Conservation (phyloP, 2,797 vertebrate species). For the Ptychobarbus kaznakovi region DNA sequence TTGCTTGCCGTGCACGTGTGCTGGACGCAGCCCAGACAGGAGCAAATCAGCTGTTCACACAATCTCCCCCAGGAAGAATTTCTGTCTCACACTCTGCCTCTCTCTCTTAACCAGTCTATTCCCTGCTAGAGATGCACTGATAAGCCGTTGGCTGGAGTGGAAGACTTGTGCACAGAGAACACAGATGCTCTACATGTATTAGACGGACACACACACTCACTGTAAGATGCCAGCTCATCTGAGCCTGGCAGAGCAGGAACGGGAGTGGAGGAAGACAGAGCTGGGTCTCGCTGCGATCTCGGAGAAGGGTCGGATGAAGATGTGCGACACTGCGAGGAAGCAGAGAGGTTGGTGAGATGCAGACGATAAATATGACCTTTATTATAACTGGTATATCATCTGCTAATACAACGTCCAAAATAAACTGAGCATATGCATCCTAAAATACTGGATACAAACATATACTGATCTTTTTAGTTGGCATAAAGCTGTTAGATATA, state of each 20-base stretch:
- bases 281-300: slow-evolving; percentile 26
- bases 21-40: slow-evolving; percentile 28
- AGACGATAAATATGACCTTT: neutral
- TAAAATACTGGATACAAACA: neutral
- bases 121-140: slow-evolving; percentile 63
- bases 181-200: slow-evolving; percentile 19
- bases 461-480: neutral
- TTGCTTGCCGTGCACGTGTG: slow-evolving; percentile 24
- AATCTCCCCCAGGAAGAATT: slow-evolving; percentile 15
- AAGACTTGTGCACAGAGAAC: slow-evolving; percentile 38
- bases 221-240: slow-evolving; percentile 55
- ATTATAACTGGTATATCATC: neutral
- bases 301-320: slow-evolving; percentile 48
- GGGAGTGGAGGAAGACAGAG: slow-evolving; percentile 48
- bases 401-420: neutral
- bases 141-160: slow-evolving; percentile 71
- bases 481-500: neutral
- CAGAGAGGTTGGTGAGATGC: slow-evolving; percentile 47
- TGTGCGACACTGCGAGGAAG: slow-evolving; percentile 36
- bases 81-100: slow-evolving; percentile 20
- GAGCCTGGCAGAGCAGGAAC: slow-evolving; percentile 56
- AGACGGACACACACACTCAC: slow-evolving; percentile 16
- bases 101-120: slow-evolving; percentile 27
- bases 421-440: neutral
- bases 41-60: slow-evolving; percentile 47